A percentile compares a stretch with the other conserved stretches of the same genome.
phyloP scores from a whole-genome alignment of 2,797 vertebrate genomes.

The Clarias platycephalus region DNA sequence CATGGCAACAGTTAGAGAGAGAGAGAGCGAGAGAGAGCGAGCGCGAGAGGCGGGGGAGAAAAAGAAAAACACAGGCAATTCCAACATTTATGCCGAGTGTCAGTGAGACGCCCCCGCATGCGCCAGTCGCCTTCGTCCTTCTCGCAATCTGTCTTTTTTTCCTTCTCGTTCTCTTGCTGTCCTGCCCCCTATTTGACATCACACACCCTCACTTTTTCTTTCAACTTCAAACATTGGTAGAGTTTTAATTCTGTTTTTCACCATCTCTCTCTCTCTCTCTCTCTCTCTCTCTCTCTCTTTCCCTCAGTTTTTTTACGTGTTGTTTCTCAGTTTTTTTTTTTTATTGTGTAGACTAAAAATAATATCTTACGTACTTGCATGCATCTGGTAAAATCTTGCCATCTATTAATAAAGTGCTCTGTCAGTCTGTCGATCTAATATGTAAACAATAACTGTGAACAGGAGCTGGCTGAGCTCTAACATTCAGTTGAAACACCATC shows the following conservation, averaged over 20 bases:
- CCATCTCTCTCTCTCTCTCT: constrained; percentile 11
- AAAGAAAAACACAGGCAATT: constrained; percentile 58
- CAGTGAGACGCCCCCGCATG: constrained; percentile 56
- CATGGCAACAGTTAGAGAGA: constrained; percentile 75
- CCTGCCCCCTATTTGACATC: constrained; percentile 43
- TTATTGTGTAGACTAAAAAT: no score
- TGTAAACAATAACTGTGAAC: background rate
- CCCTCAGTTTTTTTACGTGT: background rate
- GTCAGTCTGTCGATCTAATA: no score
- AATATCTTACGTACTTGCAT: background rate
- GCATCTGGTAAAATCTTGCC: background rate
- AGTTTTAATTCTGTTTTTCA: background rate
- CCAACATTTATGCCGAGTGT: constrained; percentile 62
- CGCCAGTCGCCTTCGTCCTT: constrained; percentile 31
- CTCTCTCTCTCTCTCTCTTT: constrained; percentile 24
- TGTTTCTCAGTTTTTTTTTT: no score
- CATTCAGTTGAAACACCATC: background rate
- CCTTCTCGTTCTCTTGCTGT: constrained; percentile 16
- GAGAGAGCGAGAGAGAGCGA: constrained; percentile 35
- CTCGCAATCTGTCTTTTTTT: constrained; percentile 5
- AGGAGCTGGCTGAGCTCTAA: background rate
- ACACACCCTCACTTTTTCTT: constrained; percentile 35
- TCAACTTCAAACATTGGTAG: background rate
- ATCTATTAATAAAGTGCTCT: no score
- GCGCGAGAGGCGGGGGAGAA: constrained; percentile 3